Evolutionary conservation across 2,888 invertebrate species (phyloP), one percentile per base, ranked within the genome.

Genomic region (Himalopsyche kuldschensis): DNA sequence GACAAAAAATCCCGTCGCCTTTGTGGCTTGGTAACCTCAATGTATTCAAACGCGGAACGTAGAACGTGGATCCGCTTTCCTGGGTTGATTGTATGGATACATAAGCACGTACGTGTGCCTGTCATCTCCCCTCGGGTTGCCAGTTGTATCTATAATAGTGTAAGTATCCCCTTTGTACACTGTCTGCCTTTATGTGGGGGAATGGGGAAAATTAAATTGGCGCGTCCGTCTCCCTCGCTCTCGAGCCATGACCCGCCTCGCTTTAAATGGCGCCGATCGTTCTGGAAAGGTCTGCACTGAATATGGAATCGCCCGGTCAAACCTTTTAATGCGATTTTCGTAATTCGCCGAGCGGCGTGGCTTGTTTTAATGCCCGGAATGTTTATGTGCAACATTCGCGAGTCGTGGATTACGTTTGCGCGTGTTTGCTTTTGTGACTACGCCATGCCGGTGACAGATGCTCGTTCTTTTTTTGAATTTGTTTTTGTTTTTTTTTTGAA

Each of bases 201-300:
- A 41, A 41, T 41, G 41, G 41, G 41, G 88, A 88, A 88, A 88
- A 88, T 88, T 88, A 88, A 88, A 88, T 88, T 88, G 89, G 88
- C 87, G 86, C 88, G 87, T 85, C 76, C 82, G 78, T 80, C 83
- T 81, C 81, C 81, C 85, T 85, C 86, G 84, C 86, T 84, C 87
- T 84, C 86, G 83, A 82, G 75, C 77, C 80, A 82, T 78, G 79
- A 63, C 83, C 80, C 83, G 82, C 84, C 84, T 86, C 84, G 86
- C 86, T 87, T 83, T 46, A 32, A 86, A 86, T 86, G 87, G 82
- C 82, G 80, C 63, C 46, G 81, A 84, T 82, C 87, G 88, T 87
- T 87, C 88, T 87, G 87, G 87, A 87, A 84, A 85, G 82, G 81
- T 85, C 81, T 85, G 84, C 84, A 75, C 82, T 85, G 85, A 85